Evolutionary conservation across 2,113 vertebrate genomes (phyloP), one percentile per base, ranked within the genome.

Genomic region (Gobio gobio): DNA sequence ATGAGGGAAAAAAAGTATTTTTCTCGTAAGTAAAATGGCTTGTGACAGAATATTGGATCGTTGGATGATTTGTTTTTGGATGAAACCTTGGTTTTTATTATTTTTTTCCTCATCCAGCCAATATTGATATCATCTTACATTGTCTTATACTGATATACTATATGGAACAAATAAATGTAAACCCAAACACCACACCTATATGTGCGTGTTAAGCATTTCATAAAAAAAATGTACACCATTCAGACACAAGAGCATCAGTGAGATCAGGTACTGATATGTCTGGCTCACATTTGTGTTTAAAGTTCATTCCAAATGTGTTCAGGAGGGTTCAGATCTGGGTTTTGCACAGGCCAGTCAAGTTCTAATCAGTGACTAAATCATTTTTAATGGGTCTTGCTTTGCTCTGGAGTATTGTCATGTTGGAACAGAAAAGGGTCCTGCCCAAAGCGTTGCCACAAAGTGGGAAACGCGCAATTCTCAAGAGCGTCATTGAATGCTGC

Each of bases 61-160:
- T 6, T 14, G 43, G 12, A 43, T 66, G 63, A 66, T n/a, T n/a
- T 43, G 20, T n/a, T n/a, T 70, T 70, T 70, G 36, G 36, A 74
- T 74, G 43, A 74, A 74, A n/a, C 43, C 70, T 74, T 74, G 70
- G n/a, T n/a, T n/a, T n/a, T n/a, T n/a, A 24, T n/a, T 29, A 29
- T 10, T 22, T 20, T 47, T 1, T 3, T 7, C 1, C n/a, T 26
- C 70, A 74, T 74, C 70, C 70, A 24, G 2, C 43, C 43, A 24
- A 26, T 74, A 26, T 6, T 73, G 70, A 14, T 24, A 7, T 8
- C 2, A 13, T 49, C 47, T 49, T 49, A 40, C 22, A 7, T 74
- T 74, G 6, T 0, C 22, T 13, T 73, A 22, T 12, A 43, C 36
- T 45, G 22, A 73, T 47, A 16, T 22, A 24, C 43, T 47, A 74